Base-by-base conservation (phyloP, 2,113 vertebrate genomes). In the Rhodinocichla rosea region DNA sequence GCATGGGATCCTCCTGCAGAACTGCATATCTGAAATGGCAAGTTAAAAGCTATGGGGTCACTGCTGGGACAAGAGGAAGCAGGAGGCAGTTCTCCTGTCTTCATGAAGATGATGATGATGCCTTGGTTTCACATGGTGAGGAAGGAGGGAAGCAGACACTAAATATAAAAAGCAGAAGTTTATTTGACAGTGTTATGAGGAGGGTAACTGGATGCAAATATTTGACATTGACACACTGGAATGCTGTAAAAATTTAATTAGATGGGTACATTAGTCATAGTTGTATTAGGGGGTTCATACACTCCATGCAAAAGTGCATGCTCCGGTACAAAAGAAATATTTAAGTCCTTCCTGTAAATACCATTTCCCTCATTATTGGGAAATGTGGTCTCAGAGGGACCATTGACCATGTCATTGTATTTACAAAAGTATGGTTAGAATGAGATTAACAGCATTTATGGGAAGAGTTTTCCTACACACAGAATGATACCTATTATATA, bases 241-340 rank as follows among this genome's bases (percentile, higher is more conserved):
- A 98, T 98, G 98, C 94, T 97, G 97, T 98, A 98, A 98, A 98
- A 98, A 96, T 98, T 98, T 98, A 98, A 98, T 98, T 98, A 98
- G 98, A 96, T 97, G 96, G 94, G 97, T 97, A 91, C 96, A 98
- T 98, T 98, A 98, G 97, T 98, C 98, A 98, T 97, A 96, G 95
- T 69, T 97, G 94, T 96, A 97, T 95, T 97, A 91, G 96, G 94
- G 94, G 96, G 94, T 98, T 98, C 97, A 95, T 97, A 96, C 65
- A 76, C 95, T 96, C 91, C 95, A 97, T 96, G 96, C 95, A 97
- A 98, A 98, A 98, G 97, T 89, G 96, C 97, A 96, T 92, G 95
- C 97, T 95, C 91, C 47, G 12, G 84, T 94, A 95, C 89, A 91
- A 90, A 98, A 97, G 96, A 97, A 95, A 98, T 97, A 95, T 96